Evolutionary conservation across 2,113 vertebrate species (phyloP), one percentile per base, ranked within the genome.

Genomic region (Gobiocypris rarus): DNA sequence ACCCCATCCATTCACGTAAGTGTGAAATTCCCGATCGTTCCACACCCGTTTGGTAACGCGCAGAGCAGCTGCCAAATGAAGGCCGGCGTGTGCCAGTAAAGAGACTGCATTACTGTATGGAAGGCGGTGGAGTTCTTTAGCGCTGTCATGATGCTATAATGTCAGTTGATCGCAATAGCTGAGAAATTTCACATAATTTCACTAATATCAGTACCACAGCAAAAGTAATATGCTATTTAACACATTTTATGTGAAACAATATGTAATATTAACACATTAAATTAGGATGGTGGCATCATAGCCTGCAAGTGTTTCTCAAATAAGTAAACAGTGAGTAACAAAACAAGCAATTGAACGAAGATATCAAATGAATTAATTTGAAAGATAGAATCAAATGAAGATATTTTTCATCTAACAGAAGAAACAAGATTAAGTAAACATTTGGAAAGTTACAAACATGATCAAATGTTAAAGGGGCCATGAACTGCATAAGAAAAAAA

Each of bases 11-110:
- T 61, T 83, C 67, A 86, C 45, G 45, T 89, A 87, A 88, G 80
- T 88, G 90, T 91, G 93, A 89, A 88, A 94, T 91, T 91, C 92
- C 89, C 88, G 84, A 74, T 59, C 86, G 81, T 91, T 91, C 86
- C 89, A 89, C 89, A 90, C 87, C 56, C 24, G 43, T 81, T 82
- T 92, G 91, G 86, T 91, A 91, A 93, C 77, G 61, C 90, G 52
- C 74, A 87, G 77, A 91, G 28, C 84, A 54, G 31, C 58, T 81
- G 61, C 24, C 58, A 50, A 56, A 24, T 77, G 71, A 65, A 3
- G 14, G n/a, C 4, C 19, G 34, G 67, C 58, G 26, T 71, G 31
- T 52, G 19, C 75, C 77, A 70, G 24, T 13, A 22, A 1, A 26
- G 24, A 10, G 31, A 75, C 26, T 48, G 14, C 1, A 22, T 54